Base-by-base conservation (phyloP, 2,797 vertebrate species). In the Sebastes matsubarae region DNA sequence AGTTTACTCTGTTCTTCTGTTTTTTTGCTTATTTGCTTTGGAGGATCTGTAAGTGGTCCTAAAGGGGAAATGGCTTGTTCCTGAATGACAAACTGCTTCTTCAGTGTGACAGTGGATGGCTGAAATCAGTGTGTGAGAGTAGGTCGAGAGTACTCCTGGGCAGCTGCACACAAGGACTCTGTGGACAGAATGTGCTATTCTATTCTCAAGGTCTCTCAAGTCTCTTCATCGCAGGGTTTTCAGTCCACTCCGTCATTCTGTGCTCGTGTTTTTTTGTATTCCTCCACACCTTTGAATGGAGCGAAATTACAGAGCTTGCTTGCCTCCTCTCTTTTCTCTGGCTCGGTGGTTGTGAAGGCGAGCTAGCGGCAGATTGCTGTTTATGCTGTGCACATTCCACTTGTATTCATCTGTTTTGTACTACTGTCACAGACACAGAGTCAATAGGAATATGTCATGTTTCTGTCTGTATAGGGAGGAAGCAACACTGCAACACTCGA, bases 161-260 rank as follows among this genome's bases (percentile, higher is more conserved):
- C 67, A 77, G 84, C 81, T 66, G 61, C 76, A 74, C 38, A 30
- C 52, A 38, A 85, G 63, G 71, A 77, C 68, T 86, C 58, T 68
- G 52, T 60, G 73, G 85, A 81, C 80, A 88, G 66, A 79, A 73
- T 52, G 71, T 77, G 74, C 71, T 60, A 34, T 83, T 89, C 78
- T 72, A 25, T 87, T 77, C 82, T 87, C 78, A 88, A 91, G 81
- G 81, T 84, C 78, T 82, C 63, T 74, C 30, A 75, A 64, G 79
- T 80, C 20, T 77, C 50, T 77, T 59, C 38, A 66, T 72, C 32
- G n/a, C 79, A 27, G 42, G 18, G 29, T 75, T 88, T 82, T 64
- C 42, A 66, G 30, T 67, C 68, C 38, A 34, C 36, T 61, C 38
- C 5, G 9, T 72, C 70, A 65, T 68, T 67, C 34, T 13, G 4